These are phyloP conservation scores for Neoseiulus cucumeris DNA, from an alignment of 1,140 invertebrate species.

Conservation along the genomic window DNA sequence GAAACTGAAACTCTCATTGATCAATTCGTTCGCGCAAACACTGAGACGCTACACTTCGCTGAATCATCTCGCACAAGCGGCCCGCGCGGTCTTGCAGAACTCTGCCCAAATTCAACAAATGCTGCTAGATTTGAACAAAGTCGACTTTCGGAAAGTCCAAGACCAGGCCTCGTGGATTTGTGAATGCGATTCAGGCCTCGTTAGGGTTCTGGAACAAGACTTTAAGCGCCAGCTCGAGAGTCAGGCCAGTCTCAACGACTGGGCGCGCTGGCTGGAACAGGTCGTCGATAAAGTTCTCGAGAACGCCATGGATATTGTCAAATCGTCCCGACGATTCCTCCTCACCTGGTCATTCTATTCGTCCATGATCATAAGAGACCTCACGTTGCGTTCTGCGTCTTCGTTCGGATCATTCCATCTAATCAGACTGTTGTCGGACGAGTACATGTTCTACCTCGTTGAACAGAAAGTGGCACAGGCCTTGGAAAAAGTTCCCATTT, in stretches of 20 bases:
- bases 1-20: constrained; percentile 47
- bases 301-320: constrained; percentile 30
- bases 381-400: constrained; percentile 80
- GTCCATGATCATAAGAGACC: constrained; percentile 84
- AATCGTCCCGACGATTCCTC: constrained; percentile 56
- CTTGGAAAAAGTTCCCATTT: constrained; percentile 71
- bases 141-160: constrained; percentile 88
- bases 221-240: constrained; percentile 82
- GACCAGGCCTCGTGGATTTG: constrained; percentile 89
- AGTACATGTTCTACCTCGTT: constrained; percentile 97
- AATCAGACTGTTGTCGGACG: constrained; percentile 87
- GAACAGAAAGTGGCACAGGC: constrained; percentile 87
- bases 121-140: constrained; percentile 84
- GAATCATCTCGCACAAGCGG: constrained; percentile 93
- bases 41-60: constrained; percentile 85
- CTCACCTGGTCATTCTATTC: constrained; percentile 99
- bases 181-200: constrained; percentile 67
- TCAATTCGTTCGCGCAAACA: constrained; percentile 81
- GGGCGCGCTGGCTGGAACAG: constrained; percentile 86
- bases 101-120: constrained; percentile 88
- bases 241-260: constrained; percentile 82
- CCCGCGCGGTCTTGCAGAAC: constrained; percentile 84
- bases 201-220: constrained; percentile 67
- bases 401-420: constrained; percentile 98
- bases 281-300: constrained; percentile 68